Conservation (phyloP, 2,888 invertebrate genomes). For the Scaptomyza reducta region DNA sequence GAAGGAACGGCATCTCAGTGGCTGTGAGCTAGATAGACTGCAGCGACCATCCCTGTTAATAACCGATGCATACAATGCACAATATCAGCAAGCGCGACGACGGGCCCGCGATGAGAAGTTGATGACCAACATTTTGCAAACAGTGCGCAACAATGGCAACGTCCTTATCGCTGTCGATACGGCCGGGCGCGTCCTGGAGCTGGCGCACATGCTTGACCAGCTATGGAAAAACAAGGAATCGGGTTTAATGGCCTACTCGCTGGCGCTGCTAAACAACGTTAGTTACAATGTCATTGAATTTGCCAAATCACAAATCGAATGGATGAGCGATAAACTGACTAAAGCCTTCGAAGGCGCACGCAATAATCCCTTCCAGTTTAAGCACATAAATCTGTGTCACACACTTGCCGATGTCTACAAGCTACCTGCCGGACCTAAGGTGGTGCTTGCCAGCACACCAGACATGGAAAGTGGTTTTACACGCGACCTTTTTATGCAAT, state of each 20-base stretch:
- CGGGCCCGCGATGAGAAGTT: constrained; percentile 97
- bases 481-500: constrained; percentile 96
- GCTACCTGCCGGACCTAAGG: constrained; percentile 93
- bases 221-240: constrained; percentile 98
- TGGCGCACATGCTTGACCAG: constrained; percentile 98
- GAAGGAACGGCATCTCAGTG: constrained; percentile 98
- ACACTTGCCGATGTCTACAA: constrained; percentile 93
- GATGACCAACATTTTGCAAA: constrained; percentile 97
- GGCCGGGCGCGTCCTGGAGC: constrained; percentile 97
- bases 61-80: constrained; percentile 97
- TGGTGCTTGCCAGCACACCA: constrained; percentile 96
- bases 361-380: constrained; percentile 97
- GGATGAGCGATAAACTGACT: constrained; percentile 99
- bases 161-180: constrained; percentile 98
- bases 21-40: constrained; percentile 95
- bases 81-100: constrained; percentile 95
- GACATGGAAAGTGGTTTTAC: constrained; percentile 98
- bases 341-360: constrained; percentile 95
- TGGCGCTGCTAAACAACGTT: constrained; percentile 97
- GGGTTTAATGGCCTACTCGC: constrained; percentile 96
- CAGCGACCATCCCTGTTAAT: constrained; percentile 96
- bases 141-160: constrained; percentile 96
- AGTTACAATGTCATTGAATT: constrained; percentile 99
- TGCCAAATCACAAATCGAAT: constrained; percentile 99
- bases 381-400: constrained; percentile 97